Evolutionary conservation across 2,888 invertebrate species (phyloP), one percentile per base, ranked within the genome.

Genomic region (Trisateles emortualis): DNA sequence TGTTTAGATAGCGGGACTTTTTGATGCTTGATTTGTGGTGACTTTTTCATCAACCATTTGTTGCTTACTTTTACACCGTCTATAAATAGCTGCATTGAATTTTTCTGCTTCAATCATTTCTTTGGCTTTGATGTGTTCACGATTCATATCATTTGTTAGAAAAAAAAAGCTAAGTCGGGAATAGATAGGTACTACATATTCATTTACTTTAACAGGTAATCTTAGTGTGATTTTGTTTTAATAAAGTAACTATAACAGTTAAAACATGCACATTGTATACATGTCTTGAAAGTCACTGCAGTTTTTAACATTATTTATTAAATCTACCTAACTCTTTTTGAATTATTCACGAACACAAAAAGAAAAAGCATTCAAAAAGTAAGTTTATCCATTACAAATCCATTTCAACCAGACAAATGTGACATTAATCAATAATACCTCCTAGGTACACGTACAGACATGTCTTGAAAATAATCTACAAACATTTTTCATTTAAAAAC

Each of bases 401-500:
- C 6, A 14, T 33, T 14, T 1, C 4, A 0, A 8, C 3, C 13
- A 13, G 0, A 5, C 1, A 29, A 2, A 11, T 13, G 9, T 29
- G 9, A 46, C 40, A 30, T 30, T 40, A 47, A 50, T 51, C 39
- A 40, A 51, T 52, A 45, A 51, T 24, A 45, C n/a, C 30, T 35
- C 29, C 32, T 32, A 6, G 1, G 6, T 14, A 33, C 14, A 13
- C 14, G 44, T 19, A 45, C 48, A 64, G 36, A 51, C 30, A 33
- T 14, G 13, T 29, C 16, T 53, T 57, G 51, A 47, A 63, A 67
- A 59, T 62, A 69, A 70, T 60, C 61, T 59, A 40, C 64, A 54
- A 66, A 59, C 71, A 71, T 70, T 68, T 68, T 71, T 70, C 71
- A 68, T 71, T 64, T 53, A 49, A 57, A 67, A 59, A 67, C 48